Evolutionary conservation across 2,113 vertebrate species (phyloP), one percentile per base, ranked within the genome.

Genomic region (Aegotheles bennettii): DNA sequence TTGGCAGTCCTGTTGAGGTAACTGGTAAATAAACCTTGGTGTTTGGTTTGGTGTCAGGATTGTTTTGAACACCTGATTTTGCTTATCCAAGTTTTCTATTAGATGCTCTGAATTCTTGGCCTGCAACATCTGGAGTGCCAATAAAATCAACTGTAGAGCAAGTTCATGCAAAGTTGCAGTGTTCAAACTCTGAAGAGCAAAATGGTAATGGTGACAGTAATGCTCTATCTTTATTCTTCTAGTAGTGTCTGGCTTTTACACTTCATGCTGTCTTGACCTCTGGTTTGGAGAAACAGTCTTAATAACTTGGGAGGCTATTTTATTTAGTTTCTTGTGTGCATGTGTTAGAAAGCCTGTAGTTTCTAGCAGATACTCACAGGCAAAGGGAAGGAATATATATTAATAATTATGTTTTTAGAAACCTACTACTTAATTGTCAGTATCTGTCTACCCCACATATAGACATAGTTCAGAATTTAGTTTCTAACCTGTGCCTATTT

Each of bases 1-100:
- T 95, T 91, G 65, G 73, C 69, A 92, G 77, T 87, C 57, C n/a
- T 69, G 10, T 90, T 69, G 77, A 93, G 77, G 77, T 69, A 90
- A 96, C 56, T 9, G 19, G 42, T 79, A 89, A 93, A 73, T 45
- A 73, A 88, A 88, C 47, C 9, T 76, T 10, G 2, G 0, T 71
- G 35, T 90, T 90, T 95, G 18, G 4, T 86, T 80, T 91, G 51
- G 60, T 86, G 40, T 76, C 45, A 59, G 53, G 40, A 48, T 73
- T 83, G 24, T 83, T 93, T 90, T 83, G 57, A 79, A 24, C 42
- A 36, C 23, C 75, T 82, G 12, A 61, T 90, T 89, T 73, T 68
- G 33, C 53, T 88, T 88, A 68, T 68, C 40, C 20, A 54, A 7
- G 6, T 51, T 68, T 83, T 85, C 70, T 83, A 16, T 60, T 73